phyloP scores from a whole-genome alignment of 2,113 vertebrate species.

The Chelonoidis abingdonii region DNA sequence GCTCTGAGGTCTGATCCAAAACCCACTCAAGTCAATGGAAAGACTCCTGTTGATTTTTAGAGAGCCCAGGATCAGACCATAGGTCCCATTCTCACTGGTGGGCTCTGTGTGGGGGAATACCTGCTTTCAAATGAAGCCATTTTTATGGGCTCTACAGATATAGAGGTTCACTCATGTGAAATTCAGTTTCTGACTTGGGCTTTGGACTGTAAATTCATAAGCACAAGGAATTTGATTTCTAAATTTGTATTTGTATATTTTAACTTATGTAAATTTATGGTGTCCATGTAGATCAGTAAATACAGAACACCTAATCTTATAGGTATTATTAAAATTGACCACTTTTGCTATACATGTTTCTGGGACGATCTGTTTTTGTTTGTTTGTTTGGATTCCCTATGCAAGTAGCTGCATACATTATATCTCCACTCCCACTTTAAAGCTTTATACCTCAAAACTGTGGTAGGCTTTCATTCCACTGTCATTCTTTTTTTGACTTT shows the following conservation, averaged over 20 bases:
- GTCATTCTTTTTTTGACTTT: slow-evolving; percentile 11
- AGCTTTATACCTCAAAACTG: not conserved
- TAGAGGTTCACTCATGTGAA: not conserved
- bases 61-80: rapidly evolving
- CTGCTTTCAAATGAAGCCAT: not conserved
- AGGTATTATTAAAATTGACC: not conserved
- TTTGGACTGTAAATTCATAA: not conserved
- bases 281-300: not conserved
- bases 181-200: not conserved
- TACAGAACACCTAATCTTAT: not conserved
- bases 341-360: not conserved
- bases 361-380: not conserved
- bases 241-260: not conserved
- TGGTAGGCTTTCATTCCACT: not conserved
- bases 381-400: not conserved
- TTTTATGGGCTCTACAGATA: not conserved
- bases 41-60: not conserved
- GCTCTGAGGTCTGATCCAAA: not conserved
- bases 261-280: not conserved
- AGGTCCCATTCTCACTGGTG: not conserved
- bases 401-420: not conserved
- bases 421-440: not conserved
- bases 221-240: not conserved
- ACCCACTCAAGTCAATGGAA: not conserved
- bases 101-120: not conserved